Evolutionary conservation across 2,113 vertebrate species (phyloP).

Genomic region (Mesoclemmys tuberculata): DNA sequence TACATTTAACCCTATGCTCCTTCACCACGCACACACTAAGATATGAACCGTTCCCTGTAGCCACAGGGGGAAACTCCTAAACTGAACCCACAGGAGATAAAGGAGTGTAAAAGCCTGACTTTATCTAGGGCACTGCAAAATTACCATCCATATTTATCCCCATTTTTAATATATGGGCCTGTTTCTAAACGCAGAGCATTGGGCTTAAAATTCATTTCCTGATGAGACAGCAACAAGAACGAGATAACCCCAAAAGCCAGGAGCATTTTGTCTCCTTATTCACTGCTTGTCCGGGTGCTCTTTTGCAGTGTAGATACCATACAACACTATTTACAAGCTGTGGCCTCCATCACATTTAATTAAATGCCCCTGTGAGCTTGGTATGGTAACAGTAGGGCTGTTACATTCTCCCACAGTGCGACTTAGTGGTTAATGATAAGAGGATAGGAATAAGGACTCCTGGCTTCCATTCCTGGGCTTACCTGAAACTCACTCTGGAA

Average conservation of each 20-base stretch:
- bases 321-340: neutral
- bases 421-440: neutral
- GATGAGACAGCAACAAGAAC: conserved; percentile 25
- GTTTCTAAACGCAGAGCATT: conserved; percentile 36
- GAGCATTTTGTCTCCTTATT: conserved; percentile 32
- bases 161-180: neutral
- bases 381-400: neutral
- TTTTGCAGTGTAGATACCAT: neutral
- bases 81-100: too few relatives aligned
- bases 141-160: neutral
- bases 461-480: neutral
- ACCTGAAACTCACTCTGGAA: rapidly evolving
- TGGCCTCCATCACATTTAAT: neutral
- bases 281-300: conserved; percentile 57
- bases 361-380: neutral
- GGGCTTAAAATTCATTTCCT: neutral
- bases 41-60: too few relatives aligned
- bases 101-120: too few relatives aligned
- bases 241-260: conserved; percentile 18
- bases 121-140: neutral
- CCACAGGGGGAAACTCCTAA: too few relatives aligned
- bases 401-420: neutral
- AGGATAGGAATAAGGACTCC: neutral
- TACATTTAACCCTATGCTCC: too few relatives aligned
- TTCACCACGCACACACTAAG: too few relatives aligned